A percentile compares a stretch with the other conserved stretches of the same genome.
These are phyloP conservation scores for Reticulitermes lucifugus DNA, from an alignment of 2,888 invertebrate species.

Conservation along the genomic window DNA sequence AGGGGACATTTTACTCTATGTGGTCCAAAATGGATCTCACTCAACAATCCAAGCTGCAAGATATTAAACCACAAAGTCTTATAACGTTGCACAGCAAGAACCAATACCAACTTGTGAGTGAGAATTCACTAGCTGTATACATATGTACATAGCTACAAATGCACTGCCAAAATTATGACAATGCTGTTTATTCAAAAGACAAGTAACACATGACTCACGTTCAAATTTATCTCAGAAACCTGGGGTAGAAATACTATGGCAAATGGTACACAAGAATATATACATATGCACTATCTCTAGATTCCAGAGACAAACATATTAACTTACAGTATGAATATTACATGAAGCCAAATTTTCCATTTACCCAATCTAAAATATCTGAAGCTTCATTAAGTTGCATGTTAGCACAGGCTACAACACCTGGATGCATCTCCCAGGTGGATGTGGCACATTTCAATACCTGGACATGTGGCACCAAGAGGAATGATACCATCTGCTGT, in stretches of 20 bases:
- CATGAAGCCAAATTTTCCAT: neutral
- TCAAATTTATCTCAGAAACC: neutral
- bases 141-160: neutral
- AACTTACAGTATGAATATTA: neutral
- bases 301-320: neutral
- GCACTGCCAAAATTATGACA: neutral
- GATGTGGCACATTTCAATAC: constrained; percentile 67
- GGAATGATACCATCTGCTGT: constrained; percentile 59
- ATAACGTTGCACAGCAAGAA: neutral
- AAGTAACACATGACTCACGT: neutral
- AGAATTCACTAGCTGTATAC: neutral
- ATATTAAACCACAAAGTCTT: neutral
- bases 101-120: neutral
- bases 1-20: neutral
- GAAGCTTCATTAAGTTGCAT: neutral
- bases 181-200: neutral
- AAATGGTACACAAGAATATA: neutral
- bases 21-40: neutral
- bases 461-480: constrained; percentile 63
- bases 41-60: neutral
- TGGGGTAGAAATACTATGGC: neutral
- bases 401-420: constrained; percentile 72
- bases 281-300: neutral
- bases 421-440: constrained; percentile 69
- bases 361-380: neutral